Conservation (phyloP, 1,140 invertebrate genomes). For the Homalodisca vitripennis region DNA sequence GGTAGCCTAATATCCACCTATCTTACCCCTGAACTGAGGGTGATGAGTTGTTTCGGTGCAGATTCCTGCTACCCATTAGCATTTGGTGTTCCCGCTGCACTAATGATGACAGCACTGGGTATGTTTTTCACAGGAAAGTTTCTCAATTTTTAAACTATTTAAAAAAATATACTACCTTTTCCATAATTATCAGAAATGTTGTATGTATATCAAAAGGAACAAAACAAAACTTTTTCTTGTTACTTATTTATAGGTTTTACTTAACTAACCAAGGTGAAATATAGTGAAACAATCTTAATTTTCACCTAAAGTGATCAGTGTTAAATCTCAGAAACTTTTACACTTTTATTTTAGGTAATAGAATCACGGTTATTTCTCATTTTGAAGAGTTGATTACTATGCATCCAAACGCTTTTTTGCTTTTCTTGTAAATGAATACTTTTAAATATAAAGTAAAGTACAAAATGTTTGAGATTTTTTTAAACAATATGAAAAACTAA, state of each 20-base stretch:
- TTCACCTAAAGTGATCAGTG: no score
- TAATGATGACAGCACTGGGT: slow-evolving; percentile 82
- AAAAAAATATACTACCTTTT: not conserved
- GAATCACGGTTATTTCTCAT: no score
- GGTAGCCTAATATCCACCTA: slow-evolving; percentile 89
- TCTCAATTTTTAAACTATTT: slow-evolving; percentile 37
- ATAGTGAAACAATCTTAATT: no score
- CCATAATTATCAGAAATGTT: not conserved
- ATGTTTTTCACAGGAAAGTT: no score
- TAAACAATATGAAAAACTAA: no score
- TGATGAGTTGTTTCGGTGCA: slow-evolving; percentile 79
- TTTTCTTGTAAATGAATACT: no score
- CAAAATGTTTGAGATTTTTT: no score
- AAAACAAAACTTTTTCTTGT: not conserved
- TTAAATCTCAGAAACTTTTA: no score
- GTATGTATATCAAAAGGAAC: not conserved
- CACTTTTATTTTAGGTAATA: no score
- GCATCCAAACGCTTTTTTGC: no score
- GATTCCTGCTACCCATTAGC: slow-evolving; percentile 86
- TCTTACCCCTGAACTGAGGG: slow-evolving; percentile 82
- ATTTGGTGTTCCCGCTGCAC: slow-evolving; percentile 85
- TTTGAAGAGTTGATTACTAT: no score
- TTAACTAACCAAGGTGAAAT: not conserved
- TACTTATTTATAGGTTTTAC: not conserved
- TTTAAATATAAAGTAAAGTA: no score